Percentiles rank a stretch among this genome's conserved stretches.
These are phyloP conservation scores for Triops longicaudatus DNA, from an alignment of 1,140 invertebrate species.

Conservation along the genomic window DNA sequence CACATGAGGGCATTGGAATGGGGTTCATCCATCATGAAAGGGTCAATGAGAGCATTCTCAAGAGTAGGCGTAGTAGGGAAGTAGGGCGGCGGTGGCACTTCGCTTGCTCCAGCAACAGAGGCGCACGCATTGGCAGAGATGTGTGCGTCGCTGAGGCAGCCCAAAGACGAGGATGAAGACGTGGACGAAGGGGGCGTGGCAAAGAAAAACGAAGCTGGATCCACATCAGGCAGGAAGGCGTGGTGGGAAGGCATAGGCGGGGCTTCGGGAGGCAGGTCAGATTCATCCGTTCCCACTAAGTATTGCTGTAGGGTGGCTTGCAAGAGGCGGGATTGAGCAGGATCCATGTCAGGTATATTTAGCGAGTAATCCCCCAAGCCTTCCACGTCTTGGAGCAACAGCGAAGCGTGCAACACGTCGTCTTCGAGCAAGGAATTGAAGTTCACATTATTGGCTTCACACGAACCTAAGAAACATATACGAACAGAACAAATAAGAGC, in stretches of 20 bases:
- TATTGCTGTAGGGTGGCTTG: constrained; percentile 3
- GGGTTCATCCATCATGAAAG: constrained; percentile 14
- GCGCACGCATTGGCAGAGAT: not conserved
- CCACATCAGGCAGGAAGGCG: constrained; percentile 4
- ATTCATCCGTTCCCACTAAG: not conserved
- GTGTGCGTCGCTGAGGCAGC: not conserved
- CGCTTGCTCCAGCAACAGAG: not conserved
- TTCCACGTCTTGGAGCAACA: not conserved
- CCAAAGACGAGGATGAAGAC: constrained; percentile 5
- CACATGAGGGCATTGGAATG: constrained; percentile 14
- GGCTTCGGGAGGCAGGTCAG: not conserved
- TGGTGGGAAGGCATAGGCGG: constrained; percentile 4
- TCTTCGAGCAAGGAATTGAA: constrained; percentile 3
- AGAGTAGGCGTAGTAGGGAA: not conserved
- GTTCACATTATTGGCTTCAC: not conserved
- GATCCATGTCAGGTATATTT: constrained; percentile 1
- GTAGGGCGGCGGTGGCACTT: not conserved
- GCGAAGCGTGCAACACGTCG: not conserved
- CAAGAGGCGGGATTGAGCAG: constrained; percentile 13
- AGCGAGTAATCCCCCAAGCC: not conserved
- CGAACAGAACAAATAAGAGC: not conserved
- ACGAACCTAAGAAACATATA: not conserved
- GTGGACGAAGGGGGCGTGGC: not conserved
- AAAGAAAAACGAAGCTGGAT: constrained; percentile 13
- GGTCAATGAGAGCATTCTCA: not conserved